These are phyloP conservation scores for Pogonocherus hispidulus DNA, from an alignment of 2,888 invertebrate genomes.

Conservation along the genomic window DNA sequence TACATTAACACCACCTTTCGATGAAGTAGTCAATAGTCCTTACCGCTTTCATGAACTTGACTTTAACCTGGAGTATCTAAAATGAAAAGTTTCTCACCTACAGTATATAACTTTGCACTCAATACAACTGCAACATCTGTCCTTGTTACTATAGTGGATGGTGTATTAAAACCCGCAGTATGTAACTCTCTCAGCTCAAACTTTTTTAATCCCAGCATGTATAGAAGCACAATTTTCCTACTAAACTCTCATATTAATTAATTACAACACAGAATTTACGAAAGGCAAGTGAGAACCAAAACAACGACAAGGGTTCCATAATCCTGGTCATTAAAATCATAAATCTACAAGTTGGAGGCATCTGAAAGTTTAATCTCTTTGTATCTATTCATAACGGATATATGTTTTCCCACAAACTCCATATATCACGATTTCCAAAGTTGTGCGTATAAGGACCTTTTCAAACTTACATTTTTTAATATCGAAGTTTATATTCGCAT, in stretches of 20 bases:
- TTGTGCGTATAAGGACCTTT: conserved; percentile 11
- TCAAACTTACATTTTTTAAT: conserved; percentile 25
- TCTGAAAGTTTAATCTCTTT: conserved; percentile 63
- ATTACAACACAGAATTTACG: conserved; percentile 28
- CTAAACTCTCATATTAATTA: conserved; percentile 23
- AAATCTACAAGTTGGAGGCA: conserved; percentile 61
- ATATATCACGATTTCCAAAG: conserved; percentile 54
- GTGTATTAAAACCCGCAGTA: no score
- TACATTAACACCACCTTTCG: no score
- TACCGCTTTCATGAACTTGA: no score
- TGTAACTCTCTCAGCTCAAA: no score
- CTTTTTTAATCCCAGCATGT: background rate
- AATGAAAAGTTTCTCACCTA: no score
- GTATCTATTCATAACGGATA: conserved; percentile 61
- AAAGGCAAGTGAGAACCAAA: conserved; percentile 29
- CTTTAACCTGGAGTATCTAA: no score
- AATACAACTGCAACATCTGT: no score
- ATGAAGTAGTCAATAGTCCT: no score
- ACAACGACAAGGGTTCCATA: conserved; percentile 45
- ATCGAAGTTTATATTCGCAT: conserved; percentile 1
- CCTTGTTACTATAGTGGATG: no score
- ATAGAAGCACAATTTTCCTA: background rate
- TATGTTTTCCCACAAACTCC: conserved; percentile 52
- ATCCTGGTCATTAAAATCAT: conserved; percentile 60
- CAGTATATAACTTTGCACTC: no score